Evolutionary conservation across 2,113 vertebrate genomes (phyloP).

Genomic region (Morone saxatilis): DNA sequence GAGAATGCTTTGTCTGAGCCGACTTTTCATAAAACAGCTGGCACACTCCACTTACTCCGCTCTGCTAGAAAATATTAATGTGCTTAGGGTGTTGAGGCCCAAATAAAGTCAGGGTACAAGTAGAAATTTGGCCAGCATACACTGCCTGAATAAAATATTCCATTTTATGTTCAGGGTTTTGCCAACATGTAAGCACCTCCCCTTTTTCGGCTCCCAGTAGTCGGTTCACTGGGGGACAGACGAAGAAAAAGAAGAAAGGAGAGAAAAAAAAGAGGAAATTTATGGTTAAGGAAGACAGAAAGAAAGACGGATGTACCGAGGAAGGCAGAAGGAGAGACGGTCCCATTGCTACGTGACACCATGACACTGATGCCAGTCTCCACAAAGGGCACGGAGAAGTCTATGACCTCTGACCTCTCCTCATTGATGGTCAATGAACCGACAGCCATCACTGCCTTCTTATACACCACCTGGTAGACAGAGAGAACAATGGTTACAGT

Average conservation of each 20-base stretch:
- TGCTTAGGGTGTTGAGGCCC: slow-evolving; percentile 70
- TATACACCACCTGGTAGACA: slow-evolving; percentile 91
- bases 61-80: slow-evolving; percentile 76
- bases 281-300: not conserved
- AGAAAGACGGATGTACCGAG: slow-evolving; percentile 85
- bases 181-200: slow-evolving; percentile 58
- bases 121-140: slow-evolving; percentile 55
- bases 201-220: slow-evolving; percentile 1
- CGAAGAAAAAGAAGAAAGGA: not conserved
- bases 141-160: slow-evolving; percentile 71
- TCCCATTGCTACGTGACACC: slow-evolving; percentile 98
- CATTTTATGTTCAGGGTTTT: slow-evolving; percentile 53
- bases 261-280: not conserved
- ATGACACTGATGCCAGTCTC: slow-evolving; percentile 99
- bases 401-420: slow-evolving; percentile 95
- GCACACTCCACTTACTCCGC: slow-evolving; percentile 68
- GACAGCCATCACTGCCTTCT: slow-evolving; percentile 96
- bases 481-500: not conserved
- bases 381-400: slow-evolving; percentile 98
- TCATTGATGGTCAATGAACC: slow-evolving; percentile 98
- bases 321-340: slow-evolving; percentile 97
- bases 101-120: slow-evolving; percentile 73
- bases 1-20: slow-evolving; percentile 66
- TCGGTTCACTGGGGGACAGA: not conserved
- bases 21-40: slow-evolving; percentile 69